Evolutionary conservation across 2,888 invertebrate species (phyloP).

Genomic region (Leptinotarsa rubiginosa): DNA sequence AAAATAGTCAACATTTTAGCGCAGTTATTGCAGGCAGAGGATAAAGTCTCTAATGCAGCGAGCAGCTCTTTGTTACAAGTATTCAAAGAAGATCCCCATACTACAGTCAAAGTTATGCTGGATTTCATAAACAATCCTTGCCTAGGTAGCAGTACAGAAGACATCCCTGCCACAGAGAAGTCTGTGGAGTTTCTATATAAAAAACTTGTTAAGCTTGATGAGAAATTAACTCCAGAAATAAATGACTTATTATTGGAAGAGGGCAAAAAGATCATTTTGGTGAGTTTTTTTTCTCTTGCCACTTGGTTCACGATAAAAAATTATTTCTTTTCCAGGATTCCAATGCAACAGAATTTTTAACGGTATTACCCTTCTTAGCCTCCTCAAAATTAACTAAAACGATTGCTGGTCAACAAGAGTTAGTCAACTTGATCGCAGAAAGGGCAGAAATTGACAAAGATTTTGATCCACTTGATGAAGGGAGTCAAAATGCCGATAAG

Average conservation of each 20-base stretch:
- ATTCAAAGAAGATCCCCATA: constrained; percentile 79
- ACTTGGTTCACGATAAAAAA: neutral
- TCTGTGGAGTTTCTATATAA: constrained; percentile 86
- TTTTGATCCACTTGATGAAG: constrained; percentile 70
- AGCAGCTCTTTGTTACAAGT: constrained; percentile 85
- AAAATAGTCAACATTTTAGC: constrained; percentile 93
- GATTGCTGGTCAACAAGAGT: constrained; percentile 85
- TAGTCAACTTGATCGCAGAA: constrained; percentile 87
- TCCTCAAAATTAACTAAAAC: constrained; percentile 86
- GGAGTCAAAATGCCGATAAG: constrained; percentile 80
- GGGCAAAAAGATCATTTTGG: constrained; percentile 87
- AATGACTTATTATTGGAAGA: constrained; percentile 80
- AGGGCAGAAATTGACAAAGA: constrained; percentile 82
- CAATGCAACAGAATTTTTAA: constrained; percentile 91
- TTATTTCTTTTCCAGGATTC: constrained; percentile 74
- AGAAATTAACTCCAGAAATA: constrained; percentile 84
- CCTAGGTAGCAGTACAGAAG: constrained; percentile 68
- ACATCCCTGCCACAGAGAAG: constrained; percentile 84
- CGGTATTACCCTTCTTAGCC: constrained; percentile 87
- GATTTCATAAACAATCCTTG: constrained; percentile 65
- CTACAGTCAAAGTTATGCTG: constrained; percentile 70
- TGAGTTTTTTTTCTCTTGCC: constrained; percentile 58
- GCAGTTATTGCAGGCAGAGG: constrained; percentile 85
- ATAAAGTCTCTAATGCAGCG: constrained; percentile 87
- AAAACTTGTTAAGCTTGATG: constrained; percentile 75